Percentiles rank a stretch among this genome's conserved stretches.
Evolutionary conservation across 2,888 invertebrate genomes (phyloP).

Genomic region (Tetragnatha montana): DNA sequence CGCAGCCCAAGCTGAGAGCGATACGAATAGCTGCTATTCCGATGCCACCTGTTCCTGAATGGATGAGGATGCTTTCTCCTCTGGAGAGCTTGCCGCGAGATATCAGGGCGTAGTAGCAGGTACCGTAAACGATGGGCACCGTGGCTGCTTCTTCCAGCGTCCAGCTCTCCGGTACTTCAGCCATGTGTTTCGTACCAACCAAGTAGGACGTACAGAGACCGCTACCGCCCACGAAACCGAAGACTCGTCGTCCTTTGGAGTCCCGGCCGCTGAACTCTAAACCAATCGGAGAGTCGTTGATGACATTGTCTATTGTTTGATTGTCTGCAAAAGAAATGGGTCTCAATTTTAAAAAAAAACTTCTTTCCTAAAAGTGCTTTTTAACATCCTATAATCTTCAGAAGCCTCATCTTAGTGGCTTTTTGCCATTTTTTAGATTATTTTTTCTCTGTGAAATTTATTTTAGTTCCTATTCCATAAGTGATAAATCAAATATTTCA

Average conservation of each 20-base stretch:
- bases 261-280: slow-evolving; percentile 93
- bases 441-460: too few species aligned
- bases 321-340: too few species aligned
- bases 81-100: slow-evolving; percentile 89
- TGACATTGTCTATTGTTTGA: neutral
- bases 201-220: slow-evolving; percentile 92
- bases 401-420: too few species aligned
- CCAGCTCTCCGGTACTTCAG: slow-evolving; percentile 92
- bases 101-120: slow-evolving; percentile 88
- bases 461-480: too few species aligned
- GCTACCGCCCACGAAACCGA: slow-evolving; percentile 93
- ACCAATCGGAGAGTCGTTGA: slow-evolving; percentile 84
- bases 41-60: slow-evolving; percentile 96
- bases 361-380: too few species aligned
- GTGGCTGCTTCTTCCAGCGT: slow-evolving; percentile 94
- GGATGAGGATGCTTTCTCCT: slow-evolving; percentile 90
- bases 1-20: slow-evolving; percentile 91
- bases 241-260: slow-evolving; percentile 80
- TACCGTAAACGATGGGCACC: slow-evolving; percentile 94
- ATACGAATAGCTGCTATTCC: slow-evolving; percentile 89
- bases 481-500: too few species aligned
- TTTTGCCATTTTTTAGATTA: too few species aligned
- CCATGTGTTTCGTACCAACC: slow-evolving; percentile 84
- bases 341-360: too few species aligned
- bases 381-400: too few species aligned